phyloP scores from a whole-genome alignment of 2,797 vertebrate species.

The Pseudopleuronectes americanus region DNA sequence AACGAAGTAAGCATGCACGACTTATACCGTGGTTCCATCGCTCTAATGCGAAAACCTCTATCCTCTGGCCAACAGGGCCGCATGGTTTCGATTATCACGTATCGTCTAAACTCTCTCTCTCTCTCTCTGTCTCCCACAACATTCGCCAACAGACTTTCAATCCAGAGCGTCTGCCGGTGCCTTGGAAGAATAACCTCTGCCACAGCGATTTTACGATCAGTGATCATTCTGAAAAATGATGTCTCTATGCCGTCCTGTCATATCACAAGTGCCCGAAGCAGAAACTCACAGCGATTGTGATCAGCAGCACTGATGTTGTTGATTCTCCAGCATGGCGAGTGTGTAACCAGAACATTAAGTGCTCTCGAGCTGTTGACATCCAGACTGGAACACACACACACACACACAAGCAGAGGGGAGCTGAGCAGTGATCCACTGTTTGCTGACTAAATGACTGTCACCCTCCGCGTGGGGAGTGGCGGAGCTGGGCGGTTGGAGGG shows the following conservation, averaged over 20 bases:
- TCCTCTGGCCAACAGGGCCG: slow-evolving; percentile 50
- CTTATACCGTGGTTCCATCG: slow-evolving; percentile 41
- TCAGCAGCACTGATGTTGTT: slow-evolving; percentile 17
- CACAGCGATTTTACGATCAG: slow-evolving; percentile 54
- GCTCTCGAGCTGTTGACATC: slow-evolving; percentile 48
- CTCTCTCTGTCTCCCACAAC: slow-evolving; percentile 51
- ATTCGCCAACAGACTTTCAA: slow-evolving; percentile 63
- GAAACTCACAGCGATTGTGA: slow-evolving; percentile 13
- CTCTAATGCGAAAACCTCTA: slow-evolving; percentile 44
- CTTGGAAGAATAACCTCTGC: slow-evolving; percentile 50
- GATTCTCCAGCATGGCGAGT: slow-evolving; percentile 29
- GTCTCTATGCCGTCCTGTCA: slow-evolving; percentile 52
- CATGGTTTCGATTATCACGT: slow-evolving; percentile 76
- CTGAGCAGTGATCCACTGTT: slow-evolving; percentile 55
- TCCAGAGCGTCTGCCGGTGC: slow-evolving; percentile 52
- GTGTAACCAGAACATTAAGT: slow-evolving; percentile 15
- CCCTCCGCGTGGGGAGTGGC: slow-evolving; percentile 10
- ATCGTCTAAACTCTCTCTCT: slow-evolving; percentile 64
- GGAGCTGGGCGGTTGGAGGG: background rate
- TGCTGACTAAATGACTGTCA: slow-evolving; percentile 63
- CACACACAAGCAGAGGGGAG: slow-evolving; percentile 42
- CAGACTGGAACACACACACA: slow-evolving; percentile 19
- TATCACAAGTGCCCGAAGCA: slow-evolving; percentile 30
- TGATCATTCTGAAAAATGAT: slow-evolving; percentile 68
- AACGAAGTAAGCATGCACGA: slow-evolving; percentile 46